Conservation (phyloP, 2,888 invertebrate species). For the Pammene fasciana region DNA sequence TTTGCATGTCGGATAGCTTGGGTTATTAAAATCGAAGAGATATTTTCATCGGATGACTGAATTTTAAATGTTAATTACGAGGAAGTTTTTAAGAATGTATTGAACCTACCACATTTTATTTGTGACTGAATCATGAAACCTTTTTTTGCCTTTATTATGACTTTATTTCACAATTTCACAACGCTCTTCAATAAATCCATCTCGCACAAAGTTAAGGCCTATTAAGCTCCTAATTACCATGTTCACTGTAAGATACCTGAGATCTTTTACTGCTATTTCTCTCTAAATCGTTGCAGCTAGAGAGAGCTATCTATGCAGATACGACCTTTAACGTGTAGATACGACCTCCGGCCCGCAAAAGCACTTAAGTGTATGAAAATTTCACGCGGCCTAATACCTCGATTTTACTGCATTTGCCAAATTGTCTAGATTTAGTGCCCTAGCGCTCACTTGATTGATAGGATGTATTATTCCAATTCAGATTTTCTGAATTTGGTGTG, state of each 20-base stretch:
- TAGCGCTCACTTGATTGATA: constrained; percentile 22
- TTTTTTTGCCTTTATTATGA: not conserved
- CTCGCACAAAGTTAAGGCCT: not conserved
- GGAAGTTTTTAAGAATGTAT: constrained; percentile 1
- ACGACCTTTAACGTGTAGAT: not conserved
- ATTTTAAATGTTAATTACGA: constrained; percentile 7
- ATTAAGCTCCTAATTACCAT: not conserved
- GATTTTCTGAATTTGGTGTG: constrained; percentile 23
- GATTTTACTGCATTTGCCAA: constrained; percentile 71
- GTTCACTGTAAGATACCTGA: not conserved
- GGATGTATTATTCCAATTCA: constrained; percentile 5
- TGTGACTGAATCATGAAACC: no score
- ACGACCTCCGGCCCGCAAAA: constrained; percentile 23
- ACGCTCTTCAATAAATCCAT: no score
- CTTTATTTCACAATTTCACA: no score
- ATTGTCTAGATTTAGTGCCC: constrained; percentile 51
- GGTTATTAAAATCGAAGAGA: constrained; percentile 32
- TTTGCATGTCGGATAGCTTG: constrained; percentile 35
- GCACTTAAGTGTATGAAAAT: constrained; percentile 64
- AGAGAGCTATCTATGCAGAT: not conserved
- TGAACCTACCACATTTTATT: not conserved
- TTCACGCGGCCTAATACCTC: constrained; percentile 67
- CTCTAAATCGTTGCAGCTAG: not conserved
- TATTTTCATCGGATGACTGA: constrained; percentile 22
- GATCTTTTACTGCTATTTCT: not conserved